Evolutionary conservation across 2,113 vertebrate species (phyloP), one percentile per base, ranked within the genome.

Genomic region (Syngnathus floridae): DNA sequence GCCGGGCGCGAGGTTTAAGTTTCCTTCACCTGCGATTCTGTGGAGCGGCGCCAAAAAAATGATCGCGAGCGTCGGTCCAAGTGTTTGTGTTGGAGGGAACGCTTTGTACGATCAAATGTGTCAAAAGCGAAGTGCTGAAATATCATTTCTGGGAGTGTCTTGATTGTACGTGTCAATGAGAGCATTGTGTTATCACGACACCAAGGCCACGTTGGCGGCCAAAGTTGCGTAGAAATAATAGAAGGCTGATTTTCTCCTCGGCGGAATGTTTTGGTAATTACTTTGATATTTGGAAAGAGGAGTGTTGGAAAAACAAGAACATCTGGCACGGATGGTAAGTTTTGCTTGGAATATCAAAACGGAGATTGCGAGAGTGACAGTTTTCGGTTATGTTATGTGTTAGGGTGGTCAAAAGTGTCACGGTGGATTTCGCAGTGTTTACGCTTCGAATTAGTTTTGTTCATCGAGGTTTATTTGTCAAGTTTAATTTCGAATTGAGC

Each of bases 21-120:
- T 81, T 80, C 69, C 61, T 43, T 86, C 79, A 84, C 86, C 83
- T 86, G 72, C 4, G 61, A 64, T 77, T 58, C 68, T 78, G 56
- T 87, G 76, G 83, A 84, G 81, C 71, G n/a, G 0, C 49, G 83
- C 82, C 83, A 87, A 52, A 81, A 31, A 84, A 81, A 43, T 66
- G 71, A 86, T 79, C 67, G 66, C 46, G 66, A 49, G 57, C 66
- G 66, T 62, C 55, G 66, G 64, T 77, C 45, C 63, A 58, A 63
- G 69, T 67, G 60, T 51, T 65, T 66, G 57, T 43, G 22, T 49
- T 46, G 31, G 49, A 19, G 35, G 36, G 21, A 31, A 26, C 19
- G 54, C 62, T 79, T 49, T 72, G 37, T 62, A 11, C 17, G 62
- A 62, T 69, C 60, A 64, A 80, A 70, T 52, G 49, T 11, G 70